phyloP scores from a whole-genome alignment of 2,888 invertebrate species.

The Helicoverpa assulta region DNA sequence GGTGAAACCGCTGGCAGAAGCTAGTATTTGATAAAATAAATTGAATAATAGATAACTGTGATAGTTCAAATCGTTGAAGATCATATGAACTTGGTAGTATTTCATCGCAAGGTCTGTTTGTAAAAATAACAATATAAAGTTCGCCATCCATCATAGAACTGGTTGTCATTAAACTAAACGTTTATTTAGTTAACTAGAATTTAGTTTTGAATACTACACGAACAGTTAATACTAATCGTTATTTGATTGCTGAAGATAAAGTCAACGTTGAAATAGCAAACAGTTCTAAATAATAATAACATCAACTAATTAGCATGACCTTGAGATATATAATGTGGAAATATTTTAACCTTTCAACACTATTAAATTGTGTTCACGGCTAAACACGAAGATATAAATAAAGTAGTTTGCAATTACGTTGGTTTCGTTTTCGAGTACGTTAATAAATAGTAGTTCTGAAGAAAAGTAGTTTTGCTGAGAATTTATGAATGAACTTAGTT shows the following conservation, averaged over 20 bases:
- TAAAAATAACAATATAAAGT: neutral
- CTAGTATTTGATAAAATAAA: too few relatives aligned
- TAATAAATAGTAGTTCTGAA: conserved; percentile 31
- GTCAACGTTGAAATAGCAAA: conserved; percentile 14
- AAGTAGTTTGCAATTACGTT: conserved; percentile 34
- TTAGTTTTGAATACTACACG: conserved; percentile 20
- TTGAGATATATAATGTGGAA: conserved; percentile 28
- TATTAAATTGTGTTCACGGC: conserved; percentile 19
- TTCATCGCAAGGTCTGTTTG: too few relatives aligned
- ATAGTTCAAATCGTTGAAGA: too few relatives aligned
- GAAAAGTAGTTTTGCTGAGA: too few relatives aligned
- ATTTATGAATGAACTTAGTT: too few relatives aligned
- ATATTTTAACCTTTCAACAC: conserved; percentile 30
- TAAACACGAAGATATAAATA: conserved; percentile 37
- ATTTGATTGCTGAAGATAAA: conserved; percentile 28
- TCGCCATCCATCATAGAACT: neutral
- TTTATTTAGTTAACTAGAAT: conserved; percentile 30
- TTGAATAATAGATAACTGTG: too few relatives aligned
- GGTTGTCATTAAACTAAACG: conserved; percentile 7
- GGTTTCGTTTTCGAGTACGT: conserved; percentile 13
- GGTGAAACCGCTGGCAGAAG: too few relatives aligned
- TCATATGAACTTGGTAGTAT: too few relatives aligned
- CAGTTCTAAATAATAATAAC: neutral
- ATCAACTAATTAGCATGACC: conserved; percentile 26
- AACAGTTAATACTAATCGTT: conserved; percentile 27